Conservation (phyloP, 2,888 invertebrate species). For the Drosophila bunnanda region DNA sequence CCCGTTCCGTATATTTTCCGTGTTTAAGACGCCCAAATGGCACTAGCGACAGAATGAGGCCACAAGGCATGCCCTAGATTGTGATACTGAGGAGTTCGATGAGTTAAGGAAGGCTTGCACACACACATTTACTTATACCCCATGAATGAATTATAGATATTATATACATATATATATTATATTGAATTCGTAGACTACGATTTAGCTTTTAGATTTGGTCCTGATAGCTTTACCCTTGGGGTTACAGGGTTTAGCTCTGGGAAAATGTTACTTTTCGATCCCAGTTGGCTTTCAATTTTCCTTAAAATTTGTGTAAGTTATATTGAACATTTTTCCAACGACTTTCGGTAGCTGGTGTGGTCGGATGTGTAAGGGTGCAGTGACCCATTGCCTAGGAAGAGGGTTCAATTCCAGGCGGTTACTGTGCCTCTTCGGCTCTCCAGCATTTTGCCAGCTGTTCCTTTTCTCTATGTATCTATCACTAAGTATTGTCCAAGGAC, state of each 20-base stretch:
- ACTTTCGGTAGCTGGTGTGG: neutral
- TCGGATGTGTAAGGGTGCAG: neutral
- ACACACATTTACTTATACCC: neutral
- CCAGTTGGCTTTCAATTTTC: too few species aligned
- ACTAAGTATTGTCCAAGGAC: too few species aligned
- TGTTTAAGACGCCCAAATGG: slow-evolving; percentile 34
- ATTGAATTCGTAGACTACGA: too few species aligned
- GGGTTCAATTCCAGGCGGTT: too few species aligned
- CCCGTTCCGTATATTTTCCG: slow-evolving; percentile 7
- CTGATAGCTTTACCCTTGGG: too few species aligned
- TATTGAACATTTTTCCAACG: neutral
- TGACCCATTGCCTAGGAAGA: too few species aligned
- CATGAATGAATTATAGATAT: neutral
- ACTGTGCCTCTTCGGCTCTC: too few species aligned
- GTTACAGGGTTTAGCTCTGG: neutral
- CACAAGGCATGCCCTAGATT: neutral
- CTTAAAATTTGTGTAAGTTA: neutral
- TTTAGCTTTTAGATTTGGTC: too few species aligned
- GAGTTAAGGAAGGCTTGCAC: neutral
- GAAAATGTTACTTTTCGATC: neutral
- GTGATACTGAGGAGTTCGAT: neutral
- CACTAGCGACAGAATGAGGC: neutral
- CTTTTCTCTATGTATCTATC: too few species aligned
- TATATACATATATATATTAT: neutral
- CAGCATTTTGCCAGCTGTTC: too few species aligned